Percentiles rank a stretch among this genome's conserved stretches.
These are phyloP conservation scores for Thryonomys swinderianus DNA, from an alignment of 2,113 vertebrate species.

Conservation along the genomic window DNA sequence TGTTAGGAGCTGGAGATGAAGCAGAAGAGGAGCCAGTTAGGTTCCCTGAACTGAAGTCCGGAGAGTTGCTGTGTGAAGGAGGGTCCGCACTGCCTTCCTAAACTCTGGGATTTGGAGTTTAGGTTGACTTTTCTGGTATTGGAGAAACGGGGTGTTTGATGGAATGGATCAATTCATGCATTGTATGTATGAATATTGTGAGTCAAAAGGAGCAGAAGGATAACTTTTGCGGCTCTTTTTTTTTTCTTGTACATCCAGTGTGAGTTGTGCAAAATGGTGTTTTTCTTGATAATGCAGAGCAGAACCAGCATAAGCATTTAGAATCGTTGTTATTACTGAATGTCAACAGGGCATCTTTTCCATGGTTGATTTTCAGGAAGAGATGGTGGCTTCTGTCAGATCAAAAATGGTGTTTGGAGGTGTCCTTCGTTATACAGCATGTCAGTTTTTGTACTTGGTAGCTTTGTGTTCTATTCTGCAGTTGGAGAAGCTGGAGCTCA, in stretches of 20 bases:
- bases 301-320: constrained; percentile 3
- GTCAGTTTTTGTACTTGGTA: not conserved
- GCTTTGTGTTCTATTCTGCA: not conserved
- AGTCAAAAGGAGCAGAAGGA: not conserved
- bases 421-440: not conserved
- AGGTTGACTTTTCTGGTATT: not conserved
- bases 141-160: not conserved
- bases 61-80: not conserved
- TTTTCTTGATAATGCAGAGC: not conserved
- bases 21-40: not conserved
- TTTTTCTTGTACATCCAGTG: not conserved
- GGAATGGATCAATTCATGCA: not conserved
- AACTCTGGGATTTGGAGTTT: not conserved
- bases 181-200: not conserved
- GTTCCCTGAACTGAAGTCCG: not conserved
- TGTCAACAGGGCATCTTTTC: not conserved
- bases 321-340: not conserved
- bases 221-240: not conserved
- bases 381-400: not conserved
- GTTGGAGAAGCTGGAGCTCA: not conserved
- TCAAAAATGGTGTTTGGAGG: constrained; percentile 1
- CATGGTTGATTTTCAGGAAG: not conserved
- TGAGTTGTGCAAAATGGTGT: not conserved
- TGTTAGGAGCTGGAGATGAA: not conserved
- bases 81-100: not conserved